Evolutionary conservation across 2,797 vertebrate species (phyloP).

Genomic region (Emydoidea blandingii): DNA sequence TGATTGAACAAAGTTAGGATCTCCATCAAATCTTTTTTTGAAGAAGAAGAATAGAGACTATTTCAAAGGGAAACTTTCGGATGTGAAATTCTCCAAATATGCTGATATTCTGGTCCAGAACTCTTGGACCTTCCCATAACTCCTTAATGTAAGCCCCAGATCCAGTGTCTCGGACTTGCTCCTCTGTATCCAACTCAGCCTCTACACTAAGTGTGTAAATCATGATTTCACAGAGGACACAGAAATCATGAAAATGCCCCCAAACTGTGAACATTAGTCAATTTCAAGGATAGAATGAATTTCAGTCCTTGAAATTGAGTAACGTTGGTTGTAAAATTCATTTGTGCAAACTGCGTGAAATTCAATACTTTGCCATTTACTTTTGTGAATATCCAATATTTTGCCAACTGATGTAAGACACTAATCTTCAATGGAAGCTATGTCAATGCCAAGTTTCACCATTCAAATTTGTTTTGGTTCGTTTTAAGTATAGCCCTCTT

Average conservation of each 20-base stretch:
- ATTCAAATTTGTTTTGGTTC: not conserved
- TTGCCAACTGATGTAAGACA: not conserved
- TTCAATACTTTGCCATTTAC: too few relatives aligned
- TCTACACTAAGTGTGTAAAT: not conserved
- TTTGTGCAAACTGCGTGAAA: too few relatives aligned
- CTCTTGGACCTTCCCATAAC: not conserved
- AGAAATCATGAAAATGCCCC: not conserved
- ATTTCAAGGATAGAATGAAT: not conserved
- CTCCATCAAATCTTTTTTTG: too few relatives aligned
- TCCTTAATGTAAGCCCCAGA: not conserved
- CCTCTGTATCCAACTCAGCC: not conserved
- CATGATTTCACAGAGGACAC: not conserved
- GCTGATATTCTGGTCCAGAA: not conserved
- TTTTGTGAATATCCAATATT: too few relatives aligned
- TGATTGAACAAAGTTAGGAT: too few relatives aligned
- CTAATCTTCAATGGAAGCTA: not conserved
- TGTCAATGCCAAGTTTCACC: not conserved
- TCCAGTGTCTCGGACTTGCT: not conserved
- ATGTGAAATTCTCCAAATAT: too few relatives aligned
- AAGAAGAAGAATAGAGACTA: too few relatives aligned
- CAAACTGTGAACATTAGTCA: not conserved
- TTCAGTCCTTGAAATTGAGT: not conserved
- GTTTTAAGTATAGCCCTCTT: not conserved
- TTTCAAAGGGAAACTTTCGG: too few relatives aligned
- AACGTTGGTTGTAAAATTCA: too few relatives aligned